Evolutionary conservation across 2,113 vertebrate species (phyloP).

Genomic region (Rana temporaria): DNA sequence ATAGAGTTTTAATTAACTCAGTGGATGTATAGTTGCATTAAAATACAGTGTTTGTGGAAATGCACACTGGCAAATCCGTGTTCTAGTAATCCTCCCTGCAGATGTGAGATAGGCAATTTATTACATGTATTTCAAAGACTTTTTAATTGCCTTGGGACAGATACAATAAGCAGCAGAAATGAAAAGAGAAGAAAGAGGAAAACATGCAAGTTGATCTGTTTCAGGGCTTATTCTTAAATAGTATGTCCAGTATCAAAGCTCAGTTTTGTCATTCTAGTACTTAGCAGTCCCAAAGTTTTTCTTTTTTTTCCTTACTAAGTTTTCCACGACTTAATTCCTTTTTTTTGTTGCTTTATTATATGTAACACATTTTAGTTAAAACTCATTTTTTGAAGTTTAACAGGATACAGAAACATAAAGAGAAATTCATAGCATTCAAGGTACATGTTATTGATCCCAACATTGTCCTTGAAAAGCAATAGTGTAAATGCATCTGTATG

Average conservation of each 20-base stretch:
- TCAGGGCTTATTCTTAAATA: slow-evolving; percentile 11
- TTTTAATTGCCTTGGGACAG: slow-evolving; percentile 15
- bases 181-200: slow-evolving; percentile 26
- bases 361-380: too few relatives aligned
- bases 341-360: too few relatives aligned
- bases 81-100: slow-evolving; percentile 42
- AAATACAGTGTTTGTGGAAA: slow-evolving; percentile 45
- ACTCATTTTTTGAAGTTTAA: too few relatives aligned
- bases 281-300: too few relatives aligned
- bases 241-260: slow-evolving; percentile 22
- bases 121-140: slow-evolving; percentile 43
- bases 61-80: slow-evolving; percentile 12
- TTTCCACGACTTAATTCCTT: too few relatives aligned
- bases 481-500: too few relatives aligned
- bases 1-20: slow-evolving; percentile 63
- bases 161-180: slow-evolving; percentile 36
- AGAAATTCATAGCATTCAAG: too few relatives aligned
- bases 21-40: slow-evolving; percentile 47
- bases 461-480: too few relatives aligned
- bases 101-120: slow-evolving; percentile 46
- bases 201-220: slow-evolving; percentile 13
- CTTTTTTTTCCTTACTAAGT: too few relatives aligned
- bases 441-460: too few relatives aligned
- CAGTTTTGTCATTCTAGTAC: background rate
- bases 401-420: too few relatives aligned